Evolutionary conservation across 2,113 vertebrate genomes (phyloP), one percentile per base, ranked within the genome.

Genomic region (Urocolius indicus): DNA sequence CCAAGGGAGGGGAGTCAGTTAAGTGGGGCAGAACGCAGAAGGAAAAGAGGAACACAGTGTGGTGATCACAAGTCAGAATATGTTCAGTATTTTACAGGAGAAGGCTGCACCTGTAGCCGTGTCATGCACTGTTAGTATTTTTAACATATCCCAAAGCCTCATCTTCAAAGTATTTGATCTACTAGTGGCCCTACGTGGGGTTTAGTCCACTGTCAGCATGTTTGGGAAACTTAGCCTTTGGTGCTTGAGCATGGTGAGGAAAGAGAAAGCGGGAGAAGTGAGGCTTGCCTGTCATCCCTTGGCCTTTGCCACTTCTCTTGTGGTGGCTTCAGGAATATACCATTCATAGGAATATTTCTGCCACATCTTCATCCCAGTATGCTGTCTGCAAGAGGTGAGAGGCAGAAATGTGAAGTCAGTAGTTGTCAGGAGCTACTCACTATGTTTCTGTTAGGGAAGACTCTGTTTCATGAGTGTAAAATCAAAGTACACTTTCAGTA

Each of bases 151-250:
- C 89, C 58, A 72, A 51, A 71, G 69, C 34, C 14, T 94, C 15
- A 2, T 75, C 36, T 66, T 91, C 49, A 73, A 48, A 49, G 30
- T 34, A 2, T 26, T 38, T 57, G 32, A 23, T 57, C 21, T 57
- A 43, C 8, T 38, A 69, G 46, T 59, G 32, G 34, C 38, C 81
- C 51, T 0, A 0, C 15, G 3, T 2, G 2, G 43, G 34, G 3
- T n/a, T 65, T 27, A 75, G 66, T 36, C 38, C 48, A 20, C 10
- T 69, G 65, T 58, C 65, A 30, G 38, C 52, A 69, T 41, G 10
- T 65, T 55, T 76, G 54, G 45, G 36, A 69, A 71, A 34, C 22
- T 1, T 0, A 36, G 45, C 30, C 57, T 55, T 49, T 36, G 48
- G 58, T 68, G 19, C 29, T 38, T 0, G 2, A 67, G 63, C 17